Evolutionary conservation across 2,888 invertebrate species (phyloP).

Genomic region (Bedellia somnulentella): DNA sequence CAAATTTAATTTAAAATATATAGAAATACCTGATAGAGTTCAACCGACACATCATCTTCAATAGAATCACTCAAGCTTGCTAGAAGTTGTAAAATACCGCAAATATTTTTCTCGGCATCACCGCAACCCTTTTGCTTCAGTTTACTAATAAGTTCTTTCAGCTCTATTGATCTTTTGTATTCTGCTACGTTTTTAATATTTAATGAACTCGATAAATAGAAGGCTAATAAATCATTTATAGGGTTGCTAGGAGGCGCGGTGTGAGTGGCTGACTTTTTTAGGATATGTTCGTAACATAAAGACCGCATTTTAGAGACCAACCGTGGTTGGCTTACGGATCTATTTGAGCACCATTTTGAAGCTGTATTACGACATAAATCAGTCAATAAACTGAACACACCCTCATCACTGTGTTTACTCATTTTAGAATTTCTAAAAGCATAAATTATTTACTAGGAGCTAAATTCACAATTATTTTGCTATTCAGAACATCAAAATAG

Average conservation of each 20-base stretch:
- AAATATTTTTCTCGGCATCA: slow-evolving; percentile 22
- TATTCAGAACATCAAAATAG: too few relatives aligned
- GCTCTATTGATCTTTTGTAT: slow-evolving; percentile 27
- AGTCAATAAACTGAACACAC: slow-evolving; percentile 39
- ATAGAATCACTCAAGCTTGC: slow-evolving; percentile 28
- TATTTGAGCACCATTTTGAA: slow-evolving; percentile 24
- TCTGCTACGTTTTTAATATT: slow-evolving; percentile 38
- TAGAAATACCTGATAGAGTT: slow-evolving; percentile 33
- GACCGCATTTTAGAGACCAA: slow-evolving; percentile 36
- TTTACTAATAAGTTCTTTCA: slow-evolving; percentile 29
- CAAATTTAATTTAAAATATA: background rate
- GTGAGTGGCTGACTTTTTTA: slow-evolving; percentile 30
- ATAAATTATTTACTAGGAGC: too few relatives aligned
- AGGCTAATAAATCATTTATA: slow-evolving; percentile 30
- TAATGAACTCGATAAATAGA: slow-evolving; percentile 29
- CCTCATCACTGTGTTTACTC: slow-evolving; percentile 20
- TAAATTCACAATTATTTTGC: too few relatives aligned
- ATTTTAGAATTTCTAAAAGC: too few relatives aligned
- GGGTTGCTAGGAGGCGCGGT: slow-evolving; percentile 24
- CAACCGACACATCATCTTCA: slow-evolving; percentile 25
- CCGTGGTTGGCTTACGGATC: slow-evolving; percentile 25
- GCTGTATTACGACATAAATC: slow-evolving; percentile 37
- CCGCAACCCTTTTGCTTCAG: slow-evolving; percentile 26
- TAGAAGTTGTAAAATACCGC: slow-evolving; percentile 27
- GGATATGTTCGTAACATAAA: slow-evolving; percentile 37